These are phyloP conservation scores for Emydura subglobosa DNA, from an alignment of 2,113 vertebrate species.

Conservation along the genomic window DNA sequence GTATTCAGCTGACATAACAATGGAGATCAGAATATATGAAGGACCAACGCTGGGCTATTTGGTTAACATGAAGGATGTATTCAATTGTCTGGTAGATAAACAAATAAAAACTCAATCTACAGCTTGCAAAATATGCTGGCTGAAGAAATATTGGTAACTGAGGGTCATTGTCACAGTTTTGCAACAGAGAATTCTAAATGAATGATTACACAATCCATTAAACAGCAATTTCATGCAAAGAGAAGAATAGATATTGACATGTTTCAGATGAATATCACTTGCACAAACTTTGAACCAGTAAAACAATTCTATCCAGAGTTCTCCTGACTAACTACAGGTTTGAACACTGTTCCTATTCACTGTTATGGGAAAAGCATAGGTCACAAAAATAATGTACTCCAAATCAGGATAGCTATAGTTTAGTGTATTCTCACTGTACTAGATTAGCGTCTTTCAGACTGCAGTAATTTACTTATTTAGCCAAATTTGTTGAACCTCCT, in stretches of 20 bases:
- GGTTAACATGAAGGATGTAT: background rate
- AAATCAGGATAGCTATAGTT: background rate
- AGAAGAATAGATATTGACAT: background rate
- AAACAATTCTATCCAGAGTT: background rate
- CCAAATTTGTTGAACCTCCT: background rate
- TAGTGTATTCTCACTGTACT: background rate
- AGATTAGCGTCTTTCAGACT: rapidly evolving
- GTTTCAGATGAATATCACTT: background rate
- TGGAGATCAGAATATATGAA: background rate
- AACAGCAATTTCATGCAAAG: background rate
- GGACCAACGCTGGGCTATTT: background rate
- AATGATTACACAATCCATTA: background rate
- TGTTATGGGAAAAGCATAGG: background rate
- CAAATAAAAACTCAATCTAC: background rate
- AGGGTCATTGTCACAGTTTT: background rate
- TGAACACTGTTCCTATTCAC: background rate
- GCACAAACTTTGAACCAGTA: background rate
- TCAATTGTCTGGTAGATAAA: background rate
- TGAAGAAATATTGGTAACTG: background rate
- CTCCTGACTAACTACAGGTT: background rate
- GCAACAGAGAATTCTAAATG: background rate
- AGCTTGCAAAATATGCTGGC: background rate
- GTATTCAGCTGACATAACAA: background rate
- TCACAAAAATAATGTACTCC: background rate
- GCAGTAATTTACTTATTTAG: background rate